Evolutionary conservation across 2,797 vertebrate species (phyloP).

Genomic region (Pseudochirops corinnae): DNA sequence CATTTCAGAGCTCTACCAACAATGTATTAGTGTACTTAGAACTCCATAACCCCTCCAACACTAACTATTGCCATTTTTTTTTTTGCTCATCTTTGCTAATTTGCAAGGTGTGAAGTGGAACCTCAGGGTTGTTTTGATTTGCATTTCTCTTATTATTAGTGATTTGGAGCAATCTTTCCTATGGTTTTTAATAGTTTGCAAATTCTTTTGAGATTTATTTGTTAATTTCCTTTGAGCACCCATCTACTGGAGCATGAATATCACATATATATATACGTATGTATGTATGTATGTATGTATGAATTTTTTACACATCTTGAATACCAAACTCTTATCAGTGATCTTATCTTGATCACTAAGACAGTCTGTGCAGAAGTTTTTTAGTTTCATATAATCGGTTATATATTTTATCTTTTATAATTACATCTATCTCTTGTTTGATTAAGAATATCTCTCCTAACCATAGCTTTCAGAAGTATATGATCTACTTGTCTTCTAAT

Average conservation of each 20-base stretch:
- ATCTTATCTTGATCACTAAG: neutral
- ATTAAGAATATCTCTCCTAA: neutral
- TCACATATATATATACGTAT: neutral
- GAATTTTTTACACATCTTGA: neutral
- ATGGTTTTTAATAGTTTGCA: neutral
- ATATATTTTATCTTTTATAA: neutral
- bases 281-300: neutral
- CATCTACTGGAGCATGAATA: neutral
- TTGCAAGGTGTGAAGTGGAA: neutral
- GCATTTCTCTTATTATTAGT: neutral
- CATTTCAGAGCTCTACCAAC: neutral
- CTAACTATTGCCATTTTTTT: neutral
- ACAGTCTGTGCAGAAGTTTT: neutral
- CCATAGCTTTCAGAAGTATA: neutral
- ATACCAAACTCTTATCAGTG: neutral
- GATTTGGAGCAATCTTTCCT: neutral
- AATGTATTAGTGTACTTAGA: neutral
- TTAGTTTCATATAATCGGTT: neutral
- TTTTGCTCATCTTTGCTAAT: neutral
- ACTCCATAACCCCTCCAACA: no score
- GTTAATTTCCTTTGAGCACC: neutral
- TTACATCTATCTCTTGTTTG: neutral
- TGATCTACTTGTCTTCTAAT: neutral
- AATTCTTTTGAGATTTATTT: neutral
- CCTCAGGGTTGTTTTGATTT: neutral